Percentiles rank a stretch among this genome's conserved stretches.
These are phyloP conservation scores for Scyliorhinus canicula DNA, from an alignment of 2,797 vertebrate species.

Conservation along the genomic window DNA sequence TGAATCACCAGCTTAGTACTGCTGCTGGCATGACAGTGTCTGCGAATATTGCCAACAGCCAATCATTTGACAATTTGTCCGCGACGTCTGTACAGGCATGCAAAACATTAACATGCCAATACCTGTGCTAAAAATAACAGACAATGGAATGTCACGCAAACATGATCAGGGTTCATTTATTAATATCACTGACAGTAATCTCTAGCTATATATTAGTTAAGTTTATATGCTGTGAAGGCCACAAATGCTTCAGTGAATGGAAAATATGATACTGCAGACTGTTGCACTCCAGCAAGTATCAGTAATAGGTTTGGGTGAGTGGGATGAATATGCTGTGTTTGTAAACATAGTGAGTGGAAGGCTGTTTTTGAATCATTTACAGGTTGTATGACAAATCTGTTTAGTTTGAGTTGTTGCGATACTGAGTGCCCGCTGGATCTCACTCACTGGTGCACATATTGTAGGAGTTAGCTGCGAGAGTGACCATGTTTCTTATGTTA, in stretches of 20 bases:
- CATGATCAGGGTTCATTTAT: not conserved
- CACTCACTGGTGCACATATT: not conserved
- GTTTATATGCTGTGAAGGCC: not conserved
- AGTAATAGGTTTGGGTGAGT: not conserved
- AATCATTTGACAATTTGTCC: not conserved
- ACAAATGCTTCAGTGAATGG: not conserved
- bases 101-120: not conserved
- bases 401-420: not conserved
- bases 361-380: not conserved
- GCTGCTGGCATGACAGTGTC: not conserved
- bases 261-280: not conserved
- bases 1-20: not conserved
- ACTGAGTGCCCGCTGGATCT: not conserved
- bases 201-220: not conserved
- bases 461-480: not conserved
- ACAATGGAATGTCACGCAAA: not conserved
- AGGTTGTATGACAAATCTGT: no score
- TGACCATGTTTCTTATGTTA: not conserved
- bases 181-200: not conserved
- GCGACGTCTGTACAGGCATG: not conserved
- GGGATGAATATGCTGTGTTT: not conserved
- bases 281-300: not conserved
- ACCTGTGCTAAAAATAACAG: not conserved
- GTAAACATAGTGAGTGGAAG: not conserved
- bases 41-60: not conserved